Base-by-base conservation (phyloP, 2,797 vertebrate species). In the Salarias fasciatus region DNA sequence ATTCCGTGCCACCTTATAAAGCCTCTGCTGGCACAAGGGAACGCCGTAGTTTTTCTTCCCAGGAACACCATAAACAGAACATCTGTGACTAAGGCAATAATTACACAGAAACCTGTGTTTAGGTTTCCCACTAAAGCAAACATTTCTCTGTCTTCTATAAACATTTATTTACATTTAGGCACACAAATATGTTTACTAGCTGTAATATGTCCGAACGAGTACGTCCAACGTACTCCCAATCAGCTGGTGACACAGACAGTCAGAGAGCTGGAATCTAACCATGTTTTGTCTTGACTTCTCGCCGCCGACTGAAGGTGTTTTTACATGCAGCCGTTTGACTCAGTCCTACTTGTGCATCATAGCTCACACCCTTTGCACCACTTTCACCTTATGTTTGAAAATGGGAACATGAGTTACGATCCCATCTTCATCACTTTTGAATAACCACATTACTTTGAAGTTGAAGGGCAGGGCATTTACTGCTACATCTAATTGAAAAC, bases 11-110 rank as follows among this genome's bases (percentile, higher is more conserved):
- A 80, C 49, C 52, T 62, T 62, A 30, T 72, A 68, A 69, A 73
- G 52, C 48, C 38, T 61, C n/a, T 37, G 14, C 11, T 75, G 64
- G 62, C 57, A 67, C 51, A 46, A 60, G 54, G 37, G 5, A 72
- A 63, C 37, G 38, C 29, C 11, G 48, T 50, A 51, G 38, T 24
- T 59, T 69, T 80, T 79, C 30, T 77, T 77, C 72, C 76, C 69
- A 63, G 57, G 43, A 61, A 56, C 44, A 44, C 13, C 38, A 75
- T 76, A 74, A 83, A 83, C 76, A 86, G 43, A 68, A 29, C 56
- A 57, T 69, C 43, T 60, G 55, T 79, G 63, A 79, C 70, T 75
- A 62, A 83, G 65, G 53, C 58, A 69, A 51, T 63, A 35, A 76
- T 79, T 50, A 58, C 53, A 62, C 29, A 36, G 51, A 79, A 66